phyloP scores from a whole-genome alignment of 2,888 invertebrate species.

The Andrena dorsata region DNA sequence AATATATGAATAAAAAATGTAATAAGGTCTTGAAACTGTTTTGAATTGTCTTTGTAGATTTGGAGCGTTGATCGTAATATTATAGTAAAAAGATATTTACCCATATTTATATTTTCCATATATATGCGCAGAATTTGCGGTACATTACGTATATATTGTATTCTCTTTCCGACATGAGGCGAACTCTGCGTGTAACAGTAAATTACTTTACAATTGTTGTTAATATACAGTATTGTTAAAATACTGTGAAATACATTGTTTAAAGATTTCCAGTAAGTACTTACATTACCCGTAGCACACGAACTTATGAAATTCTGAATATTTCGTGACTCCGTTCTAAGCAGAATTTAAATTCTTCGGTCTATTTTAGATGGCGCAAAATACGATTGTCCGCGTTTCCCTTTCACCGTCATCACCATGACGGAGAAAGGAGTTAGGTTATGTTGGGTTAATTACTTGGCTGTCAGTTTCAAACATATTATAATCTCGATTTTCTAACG shows the following conservation, averaged over 20 bases:
- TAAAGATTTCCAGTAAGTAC: not conserved
- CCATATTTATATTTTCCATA: too few relatives aligned
- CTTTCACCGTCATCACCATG: constrained; percentile 20
- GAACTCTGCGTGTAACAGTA: too few relatives aligned
- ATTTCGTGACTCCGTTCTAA: not conserved
- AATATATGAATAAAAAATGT: too few relatives aligned
- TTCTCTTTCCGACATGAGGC: too few relatives aligned
- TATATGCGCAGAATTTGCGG: too few relatives aligned
- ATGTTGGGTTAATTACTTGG: constrained; percentile 42
- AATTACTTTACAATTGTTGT: too few relatives aligned
- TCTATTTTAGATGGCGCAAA: constrained; percentile 31
- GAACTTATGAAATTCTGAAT: not conserved
- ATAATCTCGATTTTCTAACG: constrained; percentile 9
- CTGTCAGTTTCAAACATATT: constrained; percentile 4
- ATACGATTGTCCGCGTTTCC: constrained; percentile 5
- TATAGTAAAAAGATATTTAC: too few relatives aligned
- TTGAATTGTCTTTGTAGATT: too few relatives aligned
- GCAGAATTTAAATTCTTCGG: constrained; percentile 10
- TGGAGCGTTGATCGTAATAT: too few relatives aligned
- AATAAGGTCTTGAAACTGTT: too few relatives aligned
- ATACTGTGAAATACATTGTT: too few relatives aligned
- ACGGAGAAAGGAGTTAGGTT: constrained; percentile 45
- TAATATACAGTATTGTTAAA: not conserved
- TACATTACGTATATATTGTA: too few relatives aligned
- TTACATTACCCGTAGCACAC: not conserved